Evolutionary conservation across 2,113 vertebrate species (phyloP).

Genomic region (Pseudorectes ferrugineus): DNA sequence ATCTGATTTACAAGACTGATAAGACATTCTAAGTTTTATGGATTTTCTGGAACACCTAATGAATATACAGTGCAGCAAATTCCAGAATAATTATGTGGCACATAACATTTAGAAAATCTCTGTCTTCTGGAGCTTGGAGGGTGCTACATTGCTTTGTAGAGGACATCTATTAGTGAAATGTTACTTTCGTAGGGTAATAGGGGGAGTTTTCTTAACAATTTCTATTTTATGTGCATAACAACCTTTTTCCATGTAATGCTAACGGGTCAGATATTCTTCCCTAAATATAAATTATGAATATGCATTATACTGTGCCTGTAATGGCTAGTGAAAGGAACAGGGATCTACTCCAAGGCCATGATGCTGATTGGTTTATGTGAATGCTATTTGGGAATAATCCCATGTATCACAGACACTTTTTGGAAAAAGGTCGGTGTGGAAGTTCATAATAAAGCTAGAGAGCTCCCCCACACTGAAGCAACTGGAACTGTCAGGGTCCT

Average conservation of each 20-base stretch:
- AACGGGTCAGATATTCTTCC: not conserved
- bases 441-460: not conserved
- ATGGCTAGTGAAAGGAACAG: not conserved
- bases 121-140: not conserved
- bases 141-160: not conserved
- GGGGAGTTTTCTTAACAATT: not conserved
- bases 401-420: not conserved
- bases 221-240: fast-evolving
- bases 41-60: not conserved
- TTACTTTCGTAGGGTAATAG: not conserved
- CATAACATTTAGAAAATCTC: not conserved
- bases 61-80: not conserved
- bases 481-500: not conserved
- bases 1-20: not conserved
- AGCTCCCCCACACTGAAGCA: fast-evolving
- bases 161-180: not conserved
- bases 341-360: not conserved
- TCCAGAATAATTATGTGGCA: not conserved
- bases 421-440: not conserved
- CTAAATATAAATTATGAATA: not conserved
- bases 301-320: not conserved
- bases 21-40: not conserved
- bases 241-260: not conserved
- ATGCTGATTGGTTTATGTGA: not conserved
- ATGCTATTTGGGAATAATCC: not conserved